Percentiles rank a stretch among this genome's conserved stretches.
phyloP scores from a whole-genome alignment of 2,113 vertebrate species.

The Thomomys bottae region DNA sequence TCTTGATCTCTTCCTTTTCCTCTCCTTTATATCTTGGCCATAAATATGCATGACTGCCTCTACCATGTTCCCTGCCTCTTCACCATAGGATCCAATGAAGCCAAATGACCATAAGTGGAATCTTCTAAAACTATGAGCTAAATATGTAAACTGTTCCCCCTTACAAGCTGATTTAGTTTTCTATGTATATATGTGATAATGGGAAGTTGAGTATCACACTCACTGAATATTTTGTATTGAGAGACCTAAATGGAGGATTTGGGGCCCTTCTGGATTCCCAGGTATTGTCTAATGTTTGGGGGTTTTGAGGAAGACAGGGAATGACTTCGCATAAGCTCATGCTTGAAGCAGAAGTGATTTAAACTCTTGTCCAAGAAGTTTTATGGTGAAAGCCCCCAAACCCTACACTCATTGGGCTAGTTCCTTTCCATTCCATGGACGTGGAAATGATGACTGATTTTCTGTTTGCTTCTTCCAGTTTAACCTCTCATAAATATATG shows the following conservation, averaged over 20 bases:
- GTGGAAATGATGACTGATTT: neutral
- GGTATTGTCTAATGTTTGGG: neutral
- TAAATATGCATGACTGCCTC: neutral
- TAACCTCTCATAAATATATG: neutral
- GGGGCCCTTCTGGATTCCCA: neutral
- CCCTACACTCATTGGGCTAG: neutral
- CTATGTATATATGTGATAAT: neutral
- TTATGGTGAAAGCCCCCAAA: neutral
- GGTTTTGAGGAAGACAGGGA: neutral
- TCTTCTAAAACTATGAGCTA: neutral
- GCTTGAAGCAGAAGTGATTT: neutral
- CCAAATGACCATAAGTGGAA: neutral
- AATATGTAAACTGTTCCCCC: neutral
- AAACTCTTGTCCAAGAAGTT: neutral
- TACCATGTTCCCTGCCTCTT: too few species aligned
- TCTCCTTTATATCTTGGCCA: neutral
- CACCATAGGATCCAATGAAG: too few species aligned
- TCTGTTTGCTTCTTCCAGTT: neutral
- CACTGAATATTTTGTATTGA: neutral
- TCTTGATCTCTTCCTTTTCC: neutral
- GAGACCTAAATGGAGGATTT: neutral
- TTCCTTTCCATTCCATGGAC: neutral
- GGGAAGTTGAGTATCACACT: neutral
- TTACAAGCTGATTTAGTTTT: neutral
- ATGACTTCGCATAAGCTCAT: neutral